Evolutionary conservation across 2,113 vertebrate genomes (phyloP).

Genomic region (Oceanodroma tethys): DNA sequence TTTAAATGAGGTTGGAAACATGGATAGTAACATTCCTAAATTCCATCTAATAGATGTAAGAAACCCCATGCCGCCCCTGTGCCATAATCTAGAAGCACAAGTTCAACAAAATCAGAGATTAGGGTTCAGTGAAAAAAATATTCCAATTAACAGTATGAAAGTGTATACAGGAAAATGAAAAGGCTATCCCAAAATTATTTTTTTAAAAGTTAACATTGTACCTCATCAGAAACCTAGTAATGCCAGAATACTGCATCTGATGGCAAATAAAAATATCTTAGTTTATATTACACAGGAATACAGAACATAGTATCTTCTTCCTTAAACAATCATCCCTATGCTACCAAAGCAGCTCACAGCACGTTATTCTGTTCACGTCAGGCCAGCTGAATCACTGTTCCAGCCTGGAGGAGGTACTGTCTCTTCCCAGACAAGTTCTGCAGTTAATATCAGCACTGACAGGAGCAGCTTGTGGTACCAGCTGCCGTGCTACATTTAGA

Average conservation of each 20-base stretch:
- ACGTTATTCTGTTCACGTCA: background rate
- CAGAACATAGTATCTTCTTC: background rate
- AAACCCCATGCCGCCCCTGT: background rate
- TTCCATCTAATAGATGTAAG: rapidly evolving
- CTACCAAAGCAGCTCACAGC: background rate
- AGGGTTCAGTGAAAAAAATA: background rate
- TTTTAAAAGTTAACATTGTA: background rate
- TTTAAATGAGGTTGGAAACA: background rate
- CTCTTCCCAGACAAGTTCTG: background rate
- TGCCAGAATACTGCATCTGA: background rate
- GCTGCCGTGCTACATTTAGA: constrained; percentile 1
- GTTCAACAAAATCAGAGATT: background rate
- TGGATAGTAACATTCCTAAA: background rate
- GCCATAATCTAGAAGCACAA: background rate
- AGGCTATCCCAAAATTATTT: background rate
- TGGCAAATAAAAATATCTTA: background rate
- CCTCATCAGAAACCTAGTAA: background rate
- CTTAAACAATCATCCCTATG: background rate
- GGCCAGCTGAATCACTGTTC: background rate
- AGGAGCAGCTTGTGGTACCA: constrained; percentile 37
- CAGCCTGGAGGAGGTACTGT: background rate
- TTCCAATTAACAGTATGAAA: background rate
- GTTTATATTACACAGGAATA: background rate
- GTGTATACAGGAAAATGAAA: background rate
- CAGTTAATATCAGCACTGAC: background rate